Conservation (phyloP, 2,797 vertebrate genomes). For the Clarias pachynema region DNA sequence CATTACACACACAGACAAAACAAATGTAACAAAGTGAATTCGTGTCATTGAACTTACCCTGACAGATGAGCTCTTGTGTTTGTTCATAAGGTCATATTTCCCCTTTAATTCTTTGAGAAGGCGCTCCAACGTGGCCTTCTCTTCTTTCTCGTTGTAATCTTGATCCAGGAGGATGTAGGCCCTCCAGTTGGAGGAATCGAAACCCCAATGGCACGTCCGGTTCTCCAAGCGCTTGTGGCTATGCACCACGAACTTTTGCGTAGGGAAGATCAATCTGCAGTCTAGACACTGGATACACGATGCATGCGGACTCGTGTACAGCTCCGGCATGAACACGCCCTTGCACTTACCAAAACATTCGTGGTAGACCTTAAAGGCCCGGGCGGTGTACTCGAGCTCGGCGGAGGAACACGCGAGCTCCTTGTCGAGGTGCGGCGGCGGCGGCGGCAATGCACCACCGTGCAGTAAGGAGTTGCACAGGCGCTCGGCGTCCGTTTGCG, state of each 20-base stretch:
- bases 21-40: neutral
- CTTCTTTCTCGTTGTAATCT: conserved; percentile 88
- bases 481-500: conserved; percentile 94
- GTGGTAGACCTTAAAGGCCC: conserved; percentile 94
- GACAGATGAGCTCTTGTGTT: conserved; percentile 71
- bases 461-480: conserved; percentile 94
- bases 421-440: conserved; percentile 71
- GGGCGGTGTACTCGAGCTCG: conserved; percentile 85
- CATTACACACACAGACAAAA: neutral
- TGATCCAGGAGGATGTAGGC: conserved; percentile 93
- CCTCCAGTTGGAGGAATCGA: conserved; percentile 96
- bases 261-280: conserved; percentile 93
- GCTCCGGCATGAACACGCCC: conserved; percentile 90
- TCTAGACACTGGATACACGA: conserved; percentile 95
- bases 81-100: conserved; percentile 83
- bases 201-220: conserved; percentile 98
- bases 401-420: conserved; percentile 75
- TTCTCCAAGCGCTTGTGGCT: conserved; percentile 94
- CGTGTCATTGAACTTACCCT: conserved; percentile 68
- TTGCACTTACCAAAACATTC: conserved; percentile 95
- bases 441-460: conserved; percentile 76
- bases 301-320: conserved; percentile 87
- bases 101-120: conserved; percentile 92
- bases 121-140: conserved; percentile 85
- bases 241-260: conserved; percentile 96